Evolutionary conservation across 2,888 invertebrate species (phyloP), one percentile per base, ranked within the genome.

Genomic region (Pristionchus arcanus): DNA sequence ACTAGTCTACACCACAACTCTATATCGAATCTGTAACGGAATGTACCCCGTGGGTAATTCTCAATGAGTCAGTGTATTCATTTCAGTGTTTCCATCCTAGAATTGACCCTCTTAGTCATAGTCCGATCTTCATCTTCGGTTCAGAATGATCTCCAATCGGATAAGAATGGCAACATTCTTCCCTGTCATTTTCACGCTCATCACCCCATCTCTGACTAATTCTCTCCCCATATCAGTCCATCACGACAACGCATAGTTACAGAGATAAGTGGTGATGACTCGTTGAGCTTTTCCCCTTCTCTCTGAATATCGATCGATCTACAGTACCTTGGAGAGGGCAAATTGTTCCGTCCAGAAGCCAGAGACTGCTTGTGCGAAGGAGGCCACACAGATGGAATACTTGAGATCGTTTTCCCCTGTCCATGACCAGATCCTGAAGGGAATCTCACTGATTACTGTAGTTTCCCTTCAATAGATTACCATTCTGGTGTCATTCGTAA

Each of bases 341-440:
- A 99, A 99, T 97, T 98, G 97, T 97, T 97, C 98, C 92, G 98
- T 97, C 99, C 99, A 99, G 96, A 98, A 98, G 19, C 98, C 98
- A 92, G 98, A 97, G 86, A 98, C 98, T 94, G 97, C 97, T 96
- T 98, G 93, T 16, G 94, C 94, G 90, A 92, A 95, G 3, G 94
- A 94, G 28, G 93, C 94, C 21, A 92, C 97, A 96, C 99, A 99
- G 94, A 98, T 97, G 90, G 98, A 98, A 96, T 98, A 97, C 96
- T 98, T 97, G 94, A 98, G 96, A 91, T 93, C 94, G 89, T 94
- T 94, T 66, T 89, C 90, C n/a, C 94, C 90, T 11, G 87, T 74
- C 74, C 42, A 53, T 42, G 93, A 92, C 92, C 92, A 90, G 83
- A 86, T 89, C 90, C 68, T 89, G 66, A 66, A 53, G 19, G 55